These are phyloP conservation scores for Stegana nigrithorax DNA, from an alignment of 2,888 invertebrate species.

Conservation along the genomic window DNA sequence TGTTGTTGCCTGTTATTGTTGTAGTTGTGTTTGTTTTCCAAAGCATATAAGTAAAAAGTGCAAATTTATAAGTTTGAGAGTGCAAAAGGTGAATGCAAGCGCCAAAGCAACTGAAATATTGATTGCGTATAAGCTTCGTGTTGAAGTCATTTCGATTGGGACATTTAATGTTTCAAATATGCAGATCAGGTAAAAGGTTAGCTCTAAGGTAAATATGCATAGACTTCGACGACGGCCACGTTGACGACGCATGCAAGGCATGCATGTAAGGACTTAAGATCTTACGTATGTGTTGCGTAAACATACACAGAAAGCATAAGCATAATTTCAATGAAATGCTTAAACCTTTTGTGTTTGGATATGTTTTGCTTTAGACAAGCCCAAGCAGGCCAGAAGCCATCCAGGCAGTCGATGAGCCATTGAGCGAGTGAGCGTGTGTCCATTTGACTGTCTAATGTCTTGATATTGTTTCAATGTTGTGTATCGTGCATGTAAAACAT, in stretches of 20 bases:
- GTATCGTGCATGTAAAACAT: slow-evolving; percentile 8
- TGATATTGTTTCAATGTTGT: neutral
- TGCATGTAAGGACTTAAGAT: slow-evolving; percentile 12
- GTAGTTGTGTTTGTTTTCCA: slow-evolving; percentile 6
- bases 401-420: neutral
- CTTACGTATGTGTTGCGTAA: too few relatives aligned
- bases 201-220: neutral
- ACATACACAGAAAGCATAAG: neutral
- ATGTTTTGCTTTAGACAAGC: neutral
- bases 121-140: slow-evolving; percentile 2
- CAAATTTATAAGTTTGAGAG: slow-evolving; percentile 2
- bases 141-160: neutral
- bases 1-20: too few relatives aligned
- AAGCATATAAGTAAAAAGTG: too few relatives aligned
- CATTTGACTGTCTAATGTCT: neutral
- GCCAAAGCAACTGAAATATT: neutral
- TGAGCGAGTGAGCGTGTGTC: too few relatives aligned
- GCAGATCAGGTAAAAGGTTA: slow-evolving; percentile 47
- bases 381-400: neutral
- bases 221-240: slow-evolving; percentile 35
- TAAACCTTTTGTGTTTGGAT: neutral
- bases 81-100: neutral
- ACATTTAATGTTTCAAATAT: slow-evolving; percentile 46
- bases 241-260: slow-evolving; percentile 39
- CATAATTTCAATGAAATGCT: slow-evolving; percentile 10